Conservation (phyloP, 2,797 vertebrate species). For the Valencia hispanica region DNA sequence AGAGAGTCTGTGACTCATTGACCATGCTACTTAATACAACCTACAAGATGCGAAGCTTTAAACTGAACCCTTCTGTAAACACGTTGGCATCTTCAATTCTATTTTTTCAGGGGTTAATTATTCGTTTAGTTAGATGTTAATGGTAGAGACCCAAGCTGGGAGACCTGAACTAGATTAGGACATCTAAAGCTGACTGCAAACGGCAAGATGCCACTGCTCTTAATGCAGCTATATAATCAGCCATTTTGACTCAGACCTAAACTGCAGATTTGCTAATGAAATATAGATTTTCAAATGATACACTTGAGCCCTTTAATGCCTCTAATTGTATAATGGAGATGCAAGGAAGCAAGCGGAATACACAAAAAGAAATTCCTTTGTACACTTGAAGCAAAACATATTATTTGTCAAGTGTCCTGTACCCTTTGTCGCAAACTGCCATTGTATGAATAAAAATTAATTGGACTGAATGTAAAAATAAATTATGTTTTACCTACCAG, state of each 20-base stretch:
- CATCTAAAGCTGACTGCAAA: background rate
- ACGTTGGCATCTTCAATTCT: background rate
- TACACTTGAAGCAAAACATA: background rate
- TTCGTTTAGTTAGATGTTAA: background rate
- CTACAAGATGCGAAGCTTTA: background rate
- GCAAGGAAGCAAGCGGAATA: background rate
- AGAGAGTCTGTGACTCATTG: background rate
- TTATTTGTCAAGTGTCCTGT: background rate
- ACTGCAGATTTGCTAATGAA: background rate
- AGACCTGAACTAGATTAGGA: background rate
- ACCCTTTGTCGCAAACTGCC: background rate
- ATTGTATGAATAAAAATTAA: background rate
- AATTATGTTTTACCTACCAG: background rate
- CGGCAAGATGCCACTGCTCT: background rate
- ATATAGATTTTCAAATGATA: no score
- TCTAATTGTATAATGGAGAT: background rate
- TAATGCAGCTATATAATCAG: background rate
- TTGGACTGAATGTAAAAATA: background rate
- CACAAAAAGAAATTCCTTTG: background rate
- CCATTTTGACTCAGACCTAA: background rate
- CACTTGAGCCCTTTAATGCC: no score
- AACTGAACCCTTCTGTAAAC: background rate
- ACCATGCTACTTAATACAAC: background rate
- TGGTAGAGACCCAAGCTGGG: background rate
- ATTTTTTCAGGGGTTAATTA: background rate